Conservation (phyloP, 1,140 invertebrate genomes). For the Zelostemma sp. region DNA sequence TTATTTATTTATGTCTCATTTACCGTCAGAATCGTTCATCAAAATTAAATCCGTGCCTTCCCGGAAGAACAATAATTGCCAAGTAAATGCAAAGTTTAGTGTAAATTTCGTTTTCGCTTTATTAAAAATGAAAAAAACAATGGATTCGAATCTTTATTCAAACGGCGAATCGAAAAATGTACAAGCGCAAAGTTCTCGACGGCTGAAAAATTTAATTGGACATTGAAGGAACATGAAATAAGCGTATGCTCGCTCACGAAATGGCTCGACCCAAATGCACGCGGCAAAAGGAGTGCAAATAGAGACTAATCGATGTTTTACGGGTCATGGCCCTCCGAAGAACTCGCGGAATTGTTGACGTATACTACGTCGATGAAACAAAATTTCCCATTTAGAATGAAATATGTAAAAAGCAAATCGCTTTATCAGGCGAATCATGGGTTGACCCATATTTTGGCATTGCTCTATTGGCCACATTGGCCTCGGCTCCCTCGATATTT, state of each 20-base stretch:
- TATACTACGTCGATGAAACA: neutral
- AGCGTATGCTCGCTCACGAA: neutral
- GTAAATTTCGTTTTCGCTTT: neutral
- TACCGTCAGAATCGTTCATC: conserved; percentile 23
- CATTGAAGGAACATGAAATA: neutral
- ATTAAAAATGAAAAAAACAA: no score
- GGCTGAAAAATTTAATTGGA: conserved; percentile 1
- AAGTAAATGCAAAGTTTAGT: no score
- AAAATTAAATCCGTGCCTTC: conserved; percentile 2
- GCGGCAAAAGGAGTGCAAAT: no score
- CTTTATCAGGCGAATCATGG: conserved; percentile 21
- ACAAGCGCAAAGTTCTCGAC: no score
- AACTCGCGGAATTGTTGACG: no score
- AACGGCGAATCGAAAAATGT: no score
- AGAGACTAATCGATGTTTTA: no score
- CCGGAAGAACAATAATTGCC: no score
- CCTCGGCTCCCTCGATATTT: conserved; percentile 17
- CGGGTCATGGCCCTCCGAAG: no score
- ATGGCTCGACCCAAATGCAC: neutral
- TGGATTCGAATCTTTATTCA: no score
- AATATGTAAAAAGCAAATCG: neutral
- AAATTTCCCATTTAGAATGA: neutral
- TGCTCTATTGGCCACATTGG: no score
- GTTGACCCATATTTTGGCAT: conserved; percentile 37
- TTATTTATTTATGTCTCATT: conserved; percentile 43